Conservation (phyloP, 2,888 invertebrate species). For the Tupiocoris notatus region DNA sequence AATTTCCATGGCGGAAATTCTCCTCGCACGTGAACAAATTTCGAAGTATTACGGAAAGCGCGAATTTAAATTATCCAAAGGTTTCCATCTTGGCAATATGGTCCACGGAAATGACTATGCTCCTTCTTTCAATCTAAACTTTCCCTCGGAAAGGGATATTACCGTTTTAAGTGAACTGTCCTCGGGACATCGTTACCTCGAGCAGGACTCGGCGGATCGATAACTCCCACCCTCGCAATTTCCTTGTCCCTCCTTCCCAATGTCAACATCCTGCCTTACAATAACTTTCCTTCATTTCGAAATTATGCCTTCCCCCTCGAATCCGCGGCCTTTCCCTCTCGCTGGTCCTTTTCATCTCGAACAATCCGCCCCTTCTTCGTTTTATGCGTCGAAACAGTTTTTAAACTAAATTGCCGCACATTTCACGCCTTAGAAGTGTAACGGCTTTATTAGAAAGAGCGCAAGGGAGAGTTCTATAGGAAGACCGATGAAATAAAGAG, state of each 20-base stretch:
- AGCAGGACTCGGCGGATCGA: not conserved
- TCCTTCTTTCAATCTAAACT: no score
- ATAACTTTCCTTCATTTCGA: not conserved
- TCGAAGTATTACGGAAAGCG: no score
- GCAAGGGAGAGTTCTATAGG: no score
- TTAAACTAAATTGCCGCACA: not conserved
- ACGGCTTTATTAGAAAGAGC: not conserved
- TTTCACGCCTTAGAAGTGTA: not conserved
- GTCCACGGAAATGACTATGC: no score
- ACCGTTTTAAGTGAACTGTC: not conserved
- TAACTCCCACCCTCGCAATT: not conserved
- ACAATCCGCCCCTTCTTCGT: not conserved
- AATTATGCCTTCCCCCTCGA: not conserved
- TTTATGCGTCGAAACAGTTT: not conserved
- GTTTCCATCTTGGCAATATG: no score
- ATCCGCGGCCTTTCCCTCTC: no score
- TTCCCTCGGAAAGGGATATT: no score
- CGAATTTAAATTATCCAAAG: no score
- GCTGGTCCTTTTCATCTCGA: not conserved
- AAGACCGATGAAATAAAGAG: no score
- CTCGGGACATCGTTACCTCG: not conserved
- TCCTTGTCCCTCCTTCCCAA: not conserved
- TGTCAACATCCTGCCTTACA: not conserved
- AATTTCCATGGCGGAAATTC: no score
- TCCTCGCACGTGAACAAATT: no score